Evolutionary conservation across 2,797 vertebrate genomes (phyloP).

Genomic region (Sebastes aleutianus): DNA sequence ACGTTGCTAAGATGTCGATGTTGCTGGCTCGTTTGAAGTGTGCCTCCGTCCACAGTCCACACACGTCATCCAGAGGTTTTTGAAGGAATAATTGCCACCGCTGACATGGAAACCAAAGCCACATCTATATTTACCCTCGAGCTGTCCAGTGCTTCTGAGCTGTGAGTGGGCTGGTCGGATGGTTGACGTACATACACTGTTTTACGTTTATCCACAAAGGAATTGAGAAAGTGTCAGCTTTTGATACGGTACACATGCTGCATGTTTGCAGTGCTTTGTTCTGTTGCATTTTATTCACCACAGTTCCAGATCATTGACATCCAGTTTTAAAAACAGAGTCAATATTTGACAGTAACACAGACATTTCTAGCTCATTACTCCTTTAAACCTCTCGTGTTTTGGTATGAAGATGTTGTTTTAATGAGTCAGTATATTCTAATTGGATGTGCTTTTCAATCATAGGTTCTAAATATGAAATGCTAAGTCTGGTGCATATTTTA

Average conservation of each 20-base stretch:
- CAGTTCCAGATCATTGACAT: background rate
- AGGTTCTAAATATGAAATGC: background rate
- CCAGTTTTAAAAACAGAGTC: background rate
- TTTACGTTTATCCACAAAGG: background rate
- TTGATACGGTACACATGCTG: background rate
- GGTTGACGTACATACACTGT: background rate
- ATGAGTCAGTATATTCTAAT: background rate
- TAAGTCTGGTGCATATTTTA: background rate
- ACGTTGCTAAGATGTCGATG: background rate
- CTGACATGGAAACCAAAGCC: conserved; percentile 8
- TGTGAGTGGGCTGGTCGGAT: background rate
- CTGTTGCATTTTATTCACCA: background rate
- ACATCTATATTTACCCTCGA: background rate
- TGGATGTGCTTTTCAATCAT: background rate
- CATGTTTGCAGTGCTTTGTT: background rate
- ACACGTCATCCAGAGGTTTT: background rate
- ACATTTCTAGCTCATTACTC: background rate
- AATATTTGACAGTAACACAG: background rate
- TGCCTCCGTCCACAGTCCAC: background rate
- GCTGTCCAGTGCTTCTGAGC: background rate
- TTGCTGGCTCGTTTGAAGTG: conserved; percentile 15
- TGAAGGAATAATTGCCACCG: background rate
- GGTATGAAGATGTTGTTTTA: background rate
- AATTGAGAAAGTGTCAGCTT: no score
- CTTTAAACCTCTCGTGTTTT: background rate